Percentiles rank a stretch among this genome's conserved stretches.
Evolutionary conservation across 2,113 vertebrate genomes (phyloP).

Genomic region (Willisornis vidua): DNA sequence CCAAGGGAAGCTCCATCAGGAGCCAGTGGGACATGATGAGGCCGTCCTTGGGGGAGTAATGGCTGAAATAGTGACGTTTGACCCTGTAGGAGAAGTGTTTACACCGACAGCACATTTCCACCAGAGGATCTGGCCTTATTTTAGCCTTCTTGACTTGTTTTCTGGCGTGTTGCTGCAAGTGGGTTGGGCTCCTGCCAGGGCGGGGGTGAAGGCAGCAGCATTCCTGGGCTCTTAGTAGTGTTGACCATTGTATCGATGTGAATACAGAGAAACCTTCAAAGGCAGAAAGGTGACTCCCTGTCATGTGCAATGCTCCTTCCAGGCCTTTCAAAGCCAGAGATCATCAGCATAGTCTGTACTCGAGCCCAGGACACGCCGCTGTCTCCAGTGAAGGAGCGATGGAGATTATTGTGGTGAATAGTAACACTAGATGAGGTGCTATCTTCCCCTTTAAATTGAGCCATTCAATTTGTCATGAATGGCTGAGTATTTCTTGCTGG

Average conservation of each 20-base stretch:
- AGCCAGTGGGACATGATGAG: rapidly evolving
- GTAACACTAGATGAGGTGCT: constrained; percentile 53
- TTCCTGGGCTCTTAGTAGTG: constrained; percentile 31
- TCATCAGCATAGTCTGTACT: background rate
- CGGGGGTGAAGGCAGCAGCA: background rate
- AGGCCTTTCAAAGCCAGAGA: constrained; percentile 29
- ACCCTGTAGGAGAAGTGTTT: background rate
- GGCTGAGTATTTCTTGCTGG: constrained; percentile 65
- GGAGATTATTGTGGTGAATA: constrained; percentile 21
- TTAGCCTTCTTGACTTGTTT: constrained; percentile 12
- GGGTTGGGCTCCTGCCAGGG: background rate
- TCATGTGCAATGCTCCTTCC: background rate
- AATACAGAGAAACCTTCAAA: constrained; percentile 40
- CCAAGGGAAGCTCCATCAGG: background rate
- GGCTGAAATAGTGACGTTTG: background rate
- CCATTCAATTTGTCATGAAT: constrained; percentile 72
- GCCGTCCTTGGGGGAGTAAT: background rate
- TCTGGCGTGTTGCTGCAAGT: background rate
- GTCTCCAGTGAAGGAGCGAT: background rate
- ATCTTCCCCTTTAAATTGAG: constrained; percentile 56
- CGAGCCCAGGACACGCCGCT: constrained; percentile 5
- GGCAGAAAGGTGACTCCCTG: constrained; percentile 47
- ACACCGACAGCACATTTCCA: background rate
- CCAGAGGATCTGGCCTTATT: background rate
- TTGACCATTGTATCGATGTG: constrained; percentile 50